phyloP scores from a whole-genome alignment of 2,113 vertebrate genomes.

The Colaptes auratus region DNA sequence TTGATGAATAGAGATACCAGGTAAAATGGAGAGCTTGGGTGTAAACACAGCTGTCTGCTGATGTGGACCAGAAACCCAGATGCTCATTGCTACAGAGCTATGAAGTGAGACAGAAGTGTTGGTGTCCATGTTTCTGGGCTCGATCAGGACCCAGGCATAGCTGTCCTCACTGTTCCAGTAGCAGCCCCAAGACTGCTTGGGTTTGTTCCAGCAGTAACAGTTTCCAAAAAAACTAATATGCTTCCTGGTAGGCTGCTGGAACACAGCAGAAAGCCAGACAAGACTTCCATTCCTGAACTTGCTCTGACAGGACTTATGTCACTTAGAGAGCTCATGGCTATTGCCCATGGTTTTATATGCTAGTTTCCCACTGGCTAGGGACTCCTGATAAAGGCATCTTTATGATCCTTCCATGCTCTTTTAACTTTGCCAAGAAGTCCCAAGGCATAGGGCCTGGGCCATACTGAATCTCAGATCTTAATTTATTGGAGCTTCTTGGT shows the following conservation, averaged over 20 bases:
- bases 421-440: not conserved
- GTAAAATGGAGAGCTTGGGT: not conserved
- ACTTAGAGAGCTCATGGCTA: not conserved
- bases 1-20: not conserved
- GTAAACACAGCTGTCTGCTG: not conserved
- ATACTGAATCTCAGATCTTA: not conserved
- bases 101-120: not conserved
- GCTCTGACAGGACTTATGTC: not conserved
- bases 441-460: not conserved
- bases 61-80: not conserved
- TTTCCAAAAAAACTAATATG: not conserved
- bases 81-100: not conserved
- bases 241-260: not conserved
- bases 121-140: not conserved
- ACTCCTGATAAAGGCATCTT: not conserved
- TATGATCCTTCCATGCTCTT: not conserved
- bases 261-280: not conserved
- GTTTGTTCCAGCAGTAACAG: not conserved
- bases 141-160: not conserved
- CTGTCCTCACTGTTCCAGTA: not conserved
- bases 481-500: not conserved
- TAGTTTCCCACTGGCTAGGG: not conserved
- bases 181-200: not conserved
- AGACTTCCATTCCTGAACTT: not conserved
- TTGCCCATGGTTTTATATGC: not conserved